Evolutionary conservation across 2,888 invertebrate genomes (phyloP), one percentile per base, ranked within the genome.

Genomic region (Ganaspis brasiliensis): DNA sequence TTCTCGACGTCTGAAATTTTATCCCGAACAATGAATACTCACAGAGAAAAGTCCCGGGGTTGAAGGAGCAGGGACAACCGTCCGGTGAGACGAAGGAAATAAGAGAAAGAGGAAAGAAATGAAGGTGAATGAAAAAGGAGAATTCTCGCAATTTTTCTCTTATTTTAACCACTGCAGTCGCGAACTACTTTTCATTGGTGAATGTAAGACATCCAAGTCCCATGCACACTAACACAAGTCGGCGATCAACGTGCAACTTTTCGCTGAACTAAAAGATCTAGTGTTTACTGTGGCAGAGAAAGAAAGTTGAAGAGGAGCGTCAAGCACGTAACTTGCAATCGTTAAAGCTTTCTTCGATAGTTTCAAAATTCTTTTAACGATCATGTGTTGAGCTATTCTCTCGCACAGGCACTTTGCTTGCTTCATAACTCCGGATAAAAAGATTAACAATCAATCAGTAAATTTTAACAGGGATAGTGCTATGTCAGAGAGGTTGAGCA

Each of bases 1-100:
- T 67, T 67, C 45, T 45, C 67, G 24, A 26, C 67, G 21, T n/a
- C 67, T 67, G 67, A 67, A 67, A 67, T 67, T 45, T 45, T 24
- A 67, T 45, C 45, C 67, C 67, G 67, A 21, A 67, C 67, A 67
- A 67, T 67, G 67, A 45, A 67, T 67, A 24, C 67, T 67, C 45
- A 16, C n/a, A 8, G 40, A 40, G 45, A 67, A 45, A 67, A 67
- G 67, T 67, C 67, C n/a, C 9, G 24, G 45, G 26, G 67, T 67
- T 63, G 67, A 67, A 67, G 40, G n/a, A 67, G 45, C 40, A 21
- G 40, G 40, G 67, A 67, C 24, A 67, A 21, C 67, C 24, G n/a
- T 21, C 21, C 14, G 14, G 63, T 21, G 14, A n/a, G 67, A 16
- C 3, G 67, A 21, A 24, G n/a, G 21, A 21, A 40, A 8, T 26